A percentile compares a stretch with the other conserved stretches of the same genome.
These are phyloP conservation scores for Syngnathus typhle DNA, from an alignment of 2,113 vertebrate species.

Conservation along the genomic window DNA sequence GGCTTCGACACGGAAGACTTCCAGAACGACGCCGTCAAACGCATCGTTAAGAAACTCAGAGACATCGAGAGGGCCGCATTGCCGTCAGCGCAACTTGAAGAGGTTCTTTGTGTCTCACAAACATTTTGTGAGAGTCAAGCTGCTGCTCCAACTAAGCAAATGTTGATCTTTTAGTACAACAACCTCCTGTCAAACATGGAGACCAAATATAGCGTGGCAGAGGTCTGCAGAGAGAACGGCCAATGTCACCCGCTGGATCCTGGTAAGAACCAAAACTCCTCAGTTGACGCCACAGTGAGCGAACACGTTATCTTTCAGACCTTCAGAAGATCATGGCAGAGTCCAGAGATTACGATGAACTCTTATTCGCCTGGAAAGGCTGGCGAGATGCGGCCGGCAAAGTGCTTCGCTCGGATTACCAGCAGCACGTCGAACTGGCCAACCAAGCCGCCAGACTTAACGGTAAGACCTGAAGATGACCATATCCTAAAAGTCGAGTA, in stretches of 20 bases:
- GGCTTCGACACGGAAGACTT: slow-evolving; percentile 82
- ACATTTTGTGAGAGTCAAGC: neutral
- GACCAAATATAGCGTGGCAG: slow-evolving; percentile 84
- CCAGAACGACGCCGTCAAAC: slow-evolving; percentile 73
- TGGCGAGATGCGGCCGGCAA: slow-evolving; percentile 87
- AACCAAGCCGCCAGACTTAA: slow-evolving; percentile 87
- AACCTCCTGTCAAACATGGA: slow-evolving; percentile 87
- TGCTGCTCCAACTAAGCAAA: neutral
- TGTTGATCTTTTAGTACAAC: slow-evolving; percentile 77
- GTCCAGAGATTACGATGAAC: slow-evolving; percentile 80
- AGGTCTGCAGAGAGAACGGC: slow-evolving; percentile 72
- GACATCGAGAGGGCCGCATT: slow-evolving; percentile 84
- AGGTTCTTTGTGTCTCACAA: slow-evolving; percentile 68
- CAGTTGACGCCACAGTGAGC: neutral
- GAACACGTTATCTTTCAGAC: slow-evolving; percentile 63
- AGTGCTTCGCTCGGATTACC: slow-evolving; percentile 73
- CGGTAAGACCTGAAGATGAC: slow-evolving; percentile 66
- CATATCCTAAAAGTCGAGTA: neutral
- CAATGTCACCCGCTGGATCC: slow-evolving; percentile 82
- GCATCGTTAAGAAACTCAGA: slow-evolving; percentile 85
- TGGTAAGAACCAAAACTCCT: slow-evolving; percentile 65
- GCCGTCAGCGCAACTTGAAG: slow-evolving; percentile 69
- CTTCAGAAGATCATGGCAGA: slow-evolving; percentile 84
- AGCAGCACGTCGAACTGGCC: slow-evolving; percentile 82
- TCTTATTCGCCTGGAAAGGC: slow-evolving; percentile 85